Conservation (phyloP, 2,113 vertebrate genomes). For the Poecile atricapillus region DNA sequence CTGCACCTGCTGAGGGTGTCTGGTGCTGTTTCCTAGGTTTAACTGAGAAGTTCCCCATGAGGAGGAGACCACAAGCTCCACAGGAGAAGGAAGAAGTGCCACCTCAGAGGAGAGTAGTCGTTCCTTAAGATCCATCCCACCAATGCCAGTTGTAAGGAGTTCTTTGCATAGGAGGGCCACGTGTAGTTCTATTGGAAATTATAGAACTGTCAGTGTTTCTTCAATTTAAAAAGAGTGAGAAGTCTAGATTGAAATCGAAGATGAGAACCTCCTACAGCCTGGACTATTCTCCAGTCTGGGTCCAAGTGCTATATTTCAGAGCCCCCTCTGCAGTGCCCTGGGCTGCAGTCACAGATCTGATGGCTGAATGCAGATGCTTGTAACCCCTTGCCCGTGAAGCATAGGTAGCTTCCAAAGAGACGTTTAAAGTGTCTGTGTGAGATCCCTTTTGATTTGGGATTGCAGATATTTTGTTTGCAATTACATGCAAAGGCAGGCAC, state of each 20-base stretch:
- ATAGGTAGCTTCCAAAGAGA: not conserved
- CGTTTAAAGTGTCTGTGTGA: not conserved
- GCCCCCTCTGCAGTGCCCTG: not conserved
- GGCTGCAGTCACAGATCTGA: not conserved
- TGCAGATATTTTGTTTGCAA: not conserved
- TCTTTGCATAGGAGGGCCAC: not conserved
- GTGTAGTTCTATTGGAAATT: not conserved
- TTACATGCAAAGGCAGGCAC: not conserved
- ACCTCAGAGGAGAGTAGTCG: rapidly evolving
- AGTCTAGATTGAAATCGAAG: not conserved
- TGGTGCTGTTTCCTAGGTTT: not conserved
- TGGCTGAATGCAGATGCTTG: not conserved
- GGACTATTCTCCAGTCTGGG: not conserved
- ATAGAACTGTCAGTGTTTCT: not conserved
- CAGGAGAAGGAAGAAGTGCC: not conserved
- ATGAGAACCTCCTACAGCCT: rapidly evolving
- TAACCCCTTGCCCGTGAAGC: rapidly evolving
- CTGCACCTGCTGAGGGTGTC: not conserved
- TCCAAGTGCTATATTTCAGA: not conserved
- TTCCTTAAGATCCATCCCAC: not conserved
- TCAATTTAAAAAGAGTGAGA: not conserved
- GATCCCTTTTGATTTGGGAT: not conserved
- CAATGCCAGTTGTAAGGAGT: not conserved
- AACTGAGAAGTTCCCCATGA: not conserved
- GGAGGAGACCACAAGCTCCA: not conserved